Conservation (phyloP, 2,113 vertebrate species). For the Rhynchomys soricoides region DNA sequence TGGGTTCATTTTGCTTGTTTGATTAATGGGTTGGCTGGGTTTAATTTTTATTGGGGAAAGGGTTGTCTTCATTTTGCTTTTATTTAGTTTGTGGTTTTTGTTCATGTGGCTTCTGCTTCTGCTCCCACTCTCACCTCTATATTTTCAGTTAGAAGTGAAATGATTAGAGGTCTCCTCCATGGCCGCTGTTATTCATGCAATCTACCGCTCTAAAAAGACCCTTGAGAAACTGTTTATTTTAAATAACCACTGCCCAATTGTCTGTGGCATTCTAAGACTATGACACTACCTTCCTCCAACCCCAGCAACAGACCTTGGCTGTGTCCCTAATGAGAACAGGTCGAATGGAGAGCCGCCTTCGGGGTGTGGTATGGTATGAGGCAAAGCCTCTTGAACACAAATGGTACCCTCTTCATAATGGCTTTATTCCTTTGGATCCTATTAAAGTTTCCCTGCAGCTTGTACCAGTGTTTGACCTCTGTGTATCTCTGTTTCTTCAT, state of each 20-base stretch:
- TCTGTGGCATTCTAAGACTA: slow-evolving; percentile 54
- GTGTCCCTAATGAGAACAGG: slow-evolving; percentile 50
- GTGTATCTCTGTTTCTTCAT: slow-evolving; percentile 74
- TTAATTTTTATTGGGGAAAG: not conserved
- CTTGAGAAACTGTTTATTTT: slow-evolving; percentile 16
- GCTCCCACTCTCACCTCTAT: slow-evolving; percentile 46
- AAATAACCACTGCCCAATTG: slow-evolving; percentile 63
- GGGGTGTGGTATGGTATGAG: slow-evolving; percentile 17
- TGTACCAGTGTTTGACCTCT: slow-evolving; percentile 69
- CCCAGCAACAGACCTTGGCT: slow-evolving; percentile 39
- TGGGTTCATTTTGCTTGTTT: not conserved
- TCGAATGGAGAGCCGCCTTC: slow-evolving; percentile 33
- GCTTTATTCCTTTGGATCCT: slow-evolving; percentile 71
- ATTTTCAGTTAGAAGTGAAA: slow-evolving; percentile 53
- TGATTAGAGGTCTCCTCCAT: slow-evolving; percentile 47
- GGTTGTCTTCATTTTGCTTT: slow-evolving; percentile 16
- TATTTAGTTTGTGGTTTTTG: slow-evolving; percentile 16
- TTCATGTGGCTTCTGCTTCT: slow-evolving; percentile 47
- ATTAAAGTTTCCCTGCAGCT: slow-evolving; percentile 76
- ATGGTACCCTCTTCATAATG: slow-evolving; percentile 60
- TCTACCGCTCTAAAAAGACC: slow-evolving; percentile 32
- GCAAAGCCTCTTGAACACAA: slow-evolving; percentile 62
- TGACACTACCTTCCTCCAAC: slow-evolving; percentile 45
- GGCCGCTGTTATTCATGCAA: slow-evolving; percentile 23
- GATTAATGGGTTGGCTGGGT: not conserved